A percentile compares a stretch with the other conserved stretches of the same genome.
Conservation (phyloP, 2,888 invertebrate genomes). For the Morpho achilles region DNA sequence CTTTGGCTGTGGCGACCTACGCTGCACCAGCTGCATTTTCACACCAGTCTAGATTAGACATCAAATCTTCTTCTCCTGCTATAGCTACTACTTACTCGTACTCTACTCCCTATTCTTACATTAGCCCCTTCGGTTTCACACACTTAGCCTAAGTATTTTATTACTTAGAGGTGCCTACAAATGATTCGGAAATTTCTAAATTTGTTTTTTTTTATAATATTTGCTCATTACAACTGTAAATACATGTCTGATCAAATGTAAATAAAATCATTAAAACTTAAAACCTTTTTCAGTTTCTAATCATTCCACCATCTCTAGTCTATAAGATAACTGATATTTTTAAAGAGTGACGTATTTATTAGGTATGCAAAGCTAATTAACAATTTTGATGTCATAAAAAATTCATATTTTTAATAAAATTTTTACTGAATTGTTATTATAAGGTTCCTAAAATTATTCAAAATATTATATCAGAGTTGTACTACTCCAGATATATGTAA, state of each 20-base stretch:
- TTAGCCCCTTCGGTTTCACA: conserved; percentile 27
- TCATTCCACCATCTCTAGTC: too few species aligned
- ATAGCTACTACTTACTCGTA: conserved; percentile 39
- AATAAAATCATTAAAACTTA: conserved; percentile 15
- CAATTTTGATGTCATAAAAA: too few species aligned
- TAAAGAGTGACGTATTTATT: too few species aligned
- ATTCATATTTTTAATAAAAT: too few species aligned
- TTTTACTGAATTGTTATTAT: too few species aligned
- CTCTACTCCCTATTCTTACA: conserved; percentile 32
- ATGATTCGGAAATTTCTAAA: conserved; percentile 5
- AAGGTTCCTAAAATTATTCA: too few species aligned
- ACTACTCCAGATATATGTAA: too few species aligned
- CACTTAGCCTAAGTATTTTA: not conserved
- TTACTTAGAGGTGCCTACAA: too few species aligned
- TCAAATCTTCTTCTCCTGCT: conserved; percentile 37
- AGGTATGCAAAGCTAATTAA: too few species aligned
- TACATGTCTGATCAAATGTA: conserved; percentile 17
- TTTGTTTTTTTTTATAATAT: not conserved
- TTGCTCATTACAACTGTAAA: conserved; percentile 7
- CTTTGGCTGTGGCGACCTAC: conserved; percentile 35
- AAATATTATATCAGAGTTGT: too few species aligned
- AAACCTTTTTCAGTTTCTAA: conserved; percentile 9
- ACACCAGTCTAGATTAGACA: conserved; percentile 45
- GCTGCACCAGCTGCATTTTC: conserved; percentile 45
- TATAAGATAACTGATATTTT: too few species aligned